Evolutionary conservation across 2,888 invertebrate species (phyloP), one percentile per base, ranked within the genome.

Genomic region (Sarcophaga rosellei): DNA sequence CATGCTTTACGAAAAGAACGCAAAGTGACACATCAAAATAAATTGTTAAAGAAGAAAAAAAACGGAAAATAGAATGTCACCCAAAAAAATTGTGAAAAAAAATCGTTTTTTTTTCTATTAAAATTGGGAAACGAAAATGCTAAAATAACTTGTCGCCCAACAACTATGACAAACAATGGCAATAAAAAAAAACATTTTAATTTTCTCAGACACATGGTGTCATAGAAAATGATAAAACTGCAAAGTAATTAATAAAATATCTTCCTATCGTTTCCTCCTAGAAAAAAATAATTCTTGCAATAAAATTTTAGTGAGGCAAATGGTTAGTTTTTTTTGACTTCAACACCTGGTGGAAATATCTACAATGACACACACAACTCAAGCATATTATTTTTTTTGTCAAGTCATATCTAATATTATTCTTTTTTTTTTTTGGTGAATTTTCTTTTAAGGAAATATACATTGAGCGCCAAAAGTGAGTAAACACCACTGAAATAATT

Each of bases 1-100:
- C 12, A 53, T 4, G 4, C 53, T 53, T 3, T 15, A 17, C 4
- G 10, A 1, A 53, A 53, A 68, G 76, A 74, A 81, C 62, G 44
- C 4, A 74, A 79, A 85, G 72, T 75, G 75, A 85, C 75, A 79
- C 63, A 78, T 74, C 63, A 45, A 69, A 85, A 59, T 47, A 70
- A 74, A 53, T 75, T 35, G 25, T 17, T 66, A 53, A 53, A 3
- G 4, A 12, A 10, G 5, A 4, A 53, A 1, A 53, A 53, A 17
- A 15, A 53, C 53, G 0, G 2, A 61, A 62, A 72, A 66, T 35
- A 35, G 20, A 57, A n/a, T 21, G 15, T 35, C 11, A 62, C 11
- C 1, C 15, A 61, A 59, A 68, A 68, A 15, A 79, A 59, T 8
- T 45, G 0, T 8, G 21, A 47, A 69, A 25, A 63, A 62, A 75